Percentiles rank a stretch among this genome's conserved stretches.
Conservation (phyloP, 35 echinoderm and acorn worm genomes). For the Lytechinus pictus region DNA sequence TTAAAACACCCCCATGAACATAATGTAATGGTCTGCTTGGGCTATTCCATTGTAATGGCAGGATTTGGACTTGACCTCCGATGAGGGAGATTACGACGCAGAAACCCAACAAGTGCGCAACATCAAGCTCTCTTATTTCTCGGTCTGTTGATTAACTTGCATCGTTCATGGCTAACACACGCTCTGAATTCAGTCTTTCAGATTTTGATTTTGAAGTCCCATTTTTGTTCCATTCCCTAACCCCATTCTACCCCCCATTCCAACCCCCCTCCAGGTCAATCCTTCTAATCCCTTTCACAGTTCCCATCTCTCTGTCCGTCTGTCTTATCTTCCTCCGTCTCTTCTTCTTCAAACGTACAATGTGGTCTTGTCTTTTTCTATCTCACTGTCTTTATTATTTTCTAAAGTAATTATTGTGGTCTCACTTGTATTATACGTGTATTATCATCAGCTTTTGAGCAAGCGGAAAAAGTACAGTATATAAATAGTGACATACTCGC, state of each 20-base stretch:
- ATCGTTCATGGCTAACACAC: slow-evolving; percentile 44
- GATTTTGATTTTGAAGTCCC: neutral
- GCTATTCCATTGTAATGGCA: slow-evolving; percentile 47
- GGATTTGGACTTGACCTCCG: slow-evolving; percentile 92
- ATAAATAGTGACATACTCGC: too few relatives aligned
- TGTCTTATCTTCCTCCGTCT: neutral
- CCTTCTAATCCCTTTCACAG: neutral
- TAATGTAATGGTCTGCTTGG: neutral
- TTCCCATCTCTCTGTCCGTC: neutral
- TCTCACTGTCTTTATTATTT: too few relatives aligned
- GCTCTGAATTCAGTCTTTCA: neutral
- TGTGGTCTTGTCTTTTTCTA: too few relatives aligned
- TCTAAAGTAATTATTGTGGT: too few relatives aligned
- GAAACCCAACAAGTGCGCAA: slow-evolving; percentile 69
- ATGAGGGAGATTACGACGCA: slow-evolving; percentile 97
- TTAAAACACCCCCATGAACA: slow-evolving; percentile 23
- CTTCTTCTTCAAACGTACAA: neutral
- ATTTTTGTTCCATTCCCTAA: neutral
- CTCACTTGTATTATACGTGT: too few relatives aligned
- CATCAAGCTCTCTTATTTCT: slow-evolving; percentile 77
- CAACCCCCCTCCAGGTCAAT: neutral
- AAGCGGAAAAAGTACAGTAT: too few relatives aligned
- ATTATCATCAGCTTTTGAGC: too few relatives aligned
- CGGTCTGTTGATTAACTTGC: slow-evolving; percentile 76
- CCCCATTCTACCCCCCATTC: neutral